phyloP scores from a whole-genome alignment of 2,113 vertebrate genomes.

The Lucifuga dentata region DNA sequence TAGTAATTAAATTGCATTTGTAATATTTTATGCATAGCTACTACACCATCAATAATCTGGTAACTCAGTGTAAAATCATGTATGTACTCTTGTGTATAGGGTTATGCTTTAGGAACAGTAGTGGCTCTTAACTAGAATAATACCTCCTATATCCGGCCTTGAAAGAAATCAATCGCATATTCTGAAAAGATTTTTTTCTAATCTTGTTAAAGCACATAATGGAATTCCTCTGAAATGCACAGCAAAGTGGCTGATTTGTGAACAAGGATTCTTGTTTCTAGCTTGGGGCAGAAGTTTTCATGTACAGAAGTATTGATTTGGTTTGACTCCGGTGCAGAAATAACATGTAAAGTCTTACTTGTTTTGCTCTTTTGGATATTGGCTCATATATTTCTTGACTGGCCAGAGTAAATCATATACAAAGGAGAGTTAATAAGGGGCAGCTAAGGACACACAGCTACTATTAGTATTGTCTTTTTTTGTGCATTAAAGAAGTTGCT shows the following conservation, averaged over 20 bases:
- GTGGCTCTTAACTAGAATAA: too few relatives aligned
- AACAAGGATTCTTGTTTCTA: conserved; percentile 10
- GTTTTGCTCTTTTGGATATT: conserved; percentile 26
- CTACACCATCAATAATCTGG: too few relatives aligned
- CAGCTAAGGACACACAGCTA: background rate
- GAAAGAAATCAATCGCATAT: conserved; percentile 29
- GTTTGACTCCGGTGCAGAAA: conserved; percentile 10
- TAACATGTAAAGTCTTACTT: conserved; percentile 7
- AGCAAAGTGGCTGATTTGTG: conserved; percentile 2
- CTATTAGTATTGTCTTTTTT: conserved; percentile 11
- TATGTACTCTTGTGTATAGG: too few relatives aligned
- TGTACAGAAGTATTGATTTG: conserved; percentile 20
- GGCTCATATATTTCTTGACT: background rate
- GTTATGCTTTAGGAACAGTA: too few relatives aligned
- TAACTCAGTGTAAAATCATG: too few relatives aligned
- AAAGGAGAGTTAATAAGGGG: conserved; percentile 6
- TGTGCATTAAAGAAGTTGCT: too few relatives aligned
- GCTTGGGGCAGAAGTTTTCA: background rate
- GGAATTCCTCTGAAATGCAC: conserved; percentile 4
- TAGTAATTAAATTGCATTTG: too few relatives aligned
- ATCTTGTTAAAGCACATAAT: conserved; percentile 7
- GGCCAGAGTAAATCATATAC: background rate
- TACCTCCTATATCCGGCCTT: background rate
- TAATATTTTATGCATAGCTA: too few relatives aligned
- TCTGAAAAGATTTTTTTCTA: conserved; percentile 14